A percentile compares a stretch with the other conserved stretches of the same genome.
Evolutionary conservation across 2,797 vertebrate species (phyloP).

Genomic region (Serranus cabrilla): DNA sequence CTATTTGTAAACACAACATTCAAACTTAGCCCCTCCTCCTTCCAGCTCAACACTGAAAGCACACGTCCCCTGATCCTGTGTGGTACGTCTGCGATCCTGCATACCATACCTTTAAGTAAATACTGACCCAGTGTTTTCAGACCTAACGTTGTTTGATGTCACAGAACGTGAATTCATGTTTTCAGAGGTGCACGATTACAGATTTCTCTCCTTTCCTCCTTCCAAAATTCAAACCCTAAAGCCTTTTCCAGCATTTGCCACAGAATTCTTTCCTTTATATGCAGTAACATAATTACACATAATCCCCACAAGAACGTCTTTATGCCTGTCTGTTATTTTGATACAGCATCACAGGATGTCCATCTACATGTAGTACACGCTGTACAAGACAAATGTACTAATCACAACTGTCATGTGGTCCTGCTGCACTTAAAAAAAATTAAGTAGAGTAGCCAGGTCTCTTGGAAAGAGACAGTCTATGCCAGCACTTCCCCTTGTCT

Average conservation of each 20-base stretch:
- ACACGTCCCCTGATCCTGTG: too few relatives aligned
- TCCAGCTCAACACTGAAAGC: too few relatives aligned
- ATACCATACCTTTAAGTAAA: neutral
- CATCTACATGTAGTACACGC: conserved; percentile 15
- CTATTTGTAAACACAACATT: too few relatives aligned
- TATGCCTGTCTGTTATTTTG: conserved; percentile 25
- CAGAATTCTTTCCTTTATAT: conserved; percentile 16
- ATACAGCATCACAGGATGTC: conserved; percentile 25
- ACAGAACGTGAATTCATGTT: conserved; percentile 21
- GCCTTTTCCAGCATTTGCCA: conserved; percentile 15
- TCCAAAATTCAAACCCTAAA: conserved; percentile 8
- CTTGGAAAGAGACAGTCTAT: neutral
- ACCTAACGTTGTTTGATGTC: conserved; percentile 5
- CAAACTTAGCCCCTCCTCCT: too few relatives aligned
- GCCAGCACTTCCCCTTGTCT: neutral
- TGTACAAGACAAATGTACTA: conserved; percentile 32
- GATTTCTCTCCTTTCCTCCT: neutral
- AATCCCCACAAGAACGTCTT: conserved; percentile 34
- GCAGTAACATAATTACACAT: neutral
- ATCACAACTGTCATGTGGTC: conserved; percentile 32
- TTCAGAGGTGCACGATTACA: conserved; percentile 16
- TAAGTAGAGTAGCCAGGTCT: neutral
- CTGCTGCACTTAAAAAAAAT: conserved; percentile 3
- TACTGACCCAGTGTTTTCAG: conserved; percentile 14
- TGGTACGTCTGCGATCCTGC: too few relatives aligned